A percentile compares a stretch with the other conserved stretches of the same genome.
Conservation (phyloP, 2,113 vertebrate genomes). For the Leptocoma aspasia region DNA sequence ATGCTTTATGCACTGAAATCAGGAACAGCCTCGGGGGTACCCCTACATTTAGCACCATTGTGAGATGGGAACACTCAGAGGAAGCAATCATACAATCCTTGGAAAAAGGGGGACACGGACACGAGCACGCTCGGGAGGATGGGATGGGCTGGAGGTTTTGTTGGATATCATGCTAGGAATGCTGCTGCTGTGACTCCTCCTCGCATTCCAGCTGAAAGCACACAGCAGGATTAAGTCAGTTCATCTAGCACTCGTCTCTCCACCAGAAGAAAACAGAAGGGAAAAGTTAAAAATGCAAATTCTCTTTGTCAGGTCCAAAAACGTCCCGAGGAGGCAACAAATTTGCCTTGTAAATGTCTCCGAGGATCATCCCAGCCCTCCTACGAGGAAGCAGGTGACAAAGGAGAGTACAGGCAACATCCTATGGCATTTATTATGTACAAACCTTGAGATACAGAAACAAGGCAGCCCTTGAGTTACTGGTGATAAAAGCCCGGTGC, state of each 20-base stretch:
- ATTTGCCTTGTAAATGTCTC: neutral
- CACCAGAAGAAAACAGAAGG: neutral
- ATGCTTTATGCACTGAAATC: conserved; percentile 42
- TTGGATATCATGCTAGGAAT: neutral
- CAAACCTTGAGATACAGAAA: conserved; percentile 73
- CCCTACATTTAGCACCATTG: conserved; percentile 86
- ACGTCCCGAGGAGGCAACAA: neutral
- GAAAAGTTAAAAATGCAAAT: neutral
- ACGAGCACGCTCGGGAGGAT: neutral
- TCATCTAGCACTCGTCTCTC: neutral
- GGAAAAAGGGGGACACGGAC: neutral
- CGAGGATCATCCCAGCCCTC: neutral
- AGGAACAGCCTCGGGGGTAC: conserved; percentile 63
- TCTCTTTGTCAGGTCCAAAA: neutral
- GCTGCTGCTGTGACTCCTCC: neutral
- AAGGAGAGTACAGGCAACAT: conserved; percentile 77
- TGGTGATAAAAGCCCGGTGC: no score
- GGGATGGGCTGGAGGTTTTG: neutral
- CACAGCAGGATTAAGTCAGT: neutral
- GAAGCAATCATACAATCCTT: conserved; percentile 25
- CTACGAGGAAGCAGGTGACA: conserved; percentile 22
- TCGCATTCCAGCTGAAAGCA: neutral
- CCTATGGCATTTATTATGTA: conserved; percentile 81
- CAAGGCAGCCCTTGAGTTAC: conserved; percentile 91
- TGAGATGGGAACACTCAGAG: conserved; percentile 53